Conservation (phyloP, 92 coral and sea anemone species). For the Parazoanthus swiftii region DNA sequence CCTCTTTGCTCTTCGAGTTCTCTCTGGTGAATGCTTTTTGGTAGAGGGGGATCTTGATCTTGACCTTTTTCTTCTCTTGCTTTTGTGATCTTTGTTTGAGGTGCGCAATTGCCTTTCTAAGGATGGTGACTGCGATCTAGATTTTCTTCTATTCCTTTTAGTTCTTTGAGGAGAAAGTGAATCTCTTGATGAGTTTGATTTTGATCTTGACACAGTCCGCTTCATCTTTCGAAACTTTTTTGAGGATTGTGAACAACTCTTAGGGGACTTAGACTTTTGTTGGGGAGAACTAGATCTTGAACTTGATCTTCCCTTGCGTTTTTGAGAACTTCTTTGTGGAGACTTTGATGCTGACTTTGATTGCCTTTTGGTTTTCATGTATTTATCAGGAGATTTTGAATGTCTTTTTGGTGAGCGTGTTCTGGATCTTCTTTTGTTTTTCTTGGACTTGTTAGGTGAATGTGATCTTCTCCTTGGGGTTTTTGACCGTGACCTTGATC, state of each 20-base stretch:
- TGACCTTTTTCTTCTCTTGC: conserved; percentile 40
- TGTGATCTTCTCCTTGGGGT: conserved; percentile 55
- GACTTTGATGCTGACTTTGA: conserved; percentile 24
- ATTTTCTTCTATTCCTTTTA: conserved; percentile 31
- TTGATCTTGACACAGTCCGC: conserved; percentile 20
- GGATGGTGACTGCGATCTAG: conserved; percentile 38
- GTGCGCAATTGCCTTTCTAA: conserved; percentile 33
- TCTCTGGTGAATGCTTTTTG: conserved; percentile 25
- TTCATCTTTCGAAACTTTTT: not conserved
- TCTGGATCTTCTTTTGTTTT: conserved; percentile 29
- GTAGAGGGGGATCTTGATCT: conserved; percentile 30
- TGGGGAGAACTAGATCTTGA: conserved; percentile 44
- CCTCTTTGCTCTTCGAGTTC: not conserved
- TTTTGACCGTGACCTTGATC: conserved; percentile 51
- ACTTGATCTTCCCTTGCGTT: not conserved
- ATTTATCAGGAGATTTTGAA: conserved; percentile 2
- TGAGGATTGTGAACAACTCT: not conserved
- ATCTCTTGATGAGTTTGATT: conserved; percentile 16
- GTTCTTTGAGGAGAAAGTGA: conserved; percentile 23
- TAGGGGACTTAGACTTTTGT: conserved; percentile 30
- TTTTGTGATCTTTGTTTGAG: conserved; percentile 28
- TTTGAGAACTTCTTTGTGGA: conserved; percentile 11
- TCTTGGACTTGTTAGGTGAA: conserved; percentile 52
- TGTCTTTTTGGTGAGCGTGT: conserved; percentile 5
- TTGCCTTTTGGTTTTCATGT: not conserved